Conservation (phyloP, 2,888 invertebrate species). For the Hofmannophila pseudospretella region DNA sequence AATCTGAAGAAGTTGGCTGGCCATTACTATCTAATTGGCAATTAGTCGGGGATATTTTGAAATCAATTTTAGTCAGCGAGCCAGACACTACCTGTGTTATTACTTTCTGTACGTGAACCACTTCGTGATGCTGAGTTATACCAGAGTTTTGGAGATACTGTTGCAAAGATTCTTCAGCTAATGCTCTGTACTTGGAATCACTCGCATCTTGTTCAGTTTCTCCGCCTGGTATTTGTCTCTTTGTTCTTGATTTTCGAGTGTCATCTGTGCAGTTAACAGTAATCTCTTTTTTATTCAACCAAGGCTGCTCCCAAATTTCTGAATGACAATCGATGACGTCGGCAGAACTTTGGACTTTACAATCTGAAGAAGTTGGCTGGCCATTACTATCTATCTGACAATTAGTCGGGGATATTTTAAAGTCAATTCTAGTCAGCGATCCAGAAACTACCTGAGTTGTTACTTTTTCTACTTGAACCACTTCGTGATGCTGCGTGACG, state of each 20-base stretch:
- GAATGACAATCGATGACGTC: slow-evolving; percentile 27
- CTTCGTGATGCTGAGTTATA: slow-evolving; percentile 10
- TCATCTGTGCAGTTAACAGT: slow-evolving; percentile 17
- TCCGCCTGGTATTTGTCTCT: slow-evolving; percentile 13
- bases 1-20: slow-evolving; percentile 1
- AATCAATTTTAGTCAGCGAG: slow-evolving; percentile 17
- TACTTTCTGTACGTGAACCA: slow-evolving; percentile 7
- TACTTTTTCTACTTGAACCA: slow-evolving; percentile 44
- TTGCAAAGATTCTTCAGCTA: slow-evolving; percentile 4
- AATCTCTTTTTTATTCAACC: slow-evolving; percentile 23
- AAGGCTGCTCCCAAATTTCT: slow-evolving; percentile 23
- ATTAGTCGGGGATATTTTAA: slow-evolving; percentile 13
- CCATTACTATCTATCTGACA: slow-evolving; percentile 7
- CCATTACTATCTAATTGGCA: slow-evolving; percentile 8
- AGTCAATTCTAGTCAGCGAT: slow-evolving; percentile 53
- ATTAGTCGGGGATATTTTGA: slow-evolving; percentile 13
- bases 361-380: not conserved
- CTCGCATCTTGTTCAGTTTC: slow-evolving; percentile 17
- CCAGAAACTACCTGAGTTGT: slow-evolving; percentile 66
- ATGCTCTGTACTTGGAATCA: slow-evolving; percentile 4
- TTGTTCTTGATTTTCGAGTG: not conserved
- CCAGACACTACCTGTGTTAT: slow-evolving; percentile 24
- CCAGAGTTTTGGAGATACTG: slow-evolving; percentile 19
- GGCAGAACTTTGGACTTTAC: not conserved
- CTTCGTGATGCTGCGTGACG: slow-evolving; percentile 10